phyloP scores from a whole-genome alignment of 2,888 invertebrate genomes.

The Opisthograptis luteolata region DNA sequence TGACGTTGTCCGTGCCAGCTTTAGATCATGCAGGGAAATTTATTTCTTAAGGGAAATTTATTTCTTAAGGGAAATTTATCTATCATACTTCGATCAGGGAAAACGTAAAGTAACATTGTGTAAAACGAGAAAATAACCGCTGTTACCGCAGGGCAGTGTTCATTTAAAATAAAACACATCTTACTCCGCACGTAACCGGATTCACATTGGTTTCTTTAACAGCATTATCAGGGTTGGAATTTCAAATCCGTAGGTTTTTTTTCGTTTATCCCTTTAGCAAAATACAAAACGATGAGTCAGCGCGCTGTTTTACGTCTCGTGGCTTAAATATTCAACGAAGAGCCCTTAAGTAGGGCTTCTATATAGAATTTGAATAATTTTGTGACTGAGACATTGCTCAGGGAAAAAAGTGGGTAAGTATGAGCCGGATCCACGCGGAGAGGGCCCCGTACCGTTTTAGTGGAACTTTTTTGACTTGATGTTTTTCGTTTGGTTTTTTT shows the following conservation, averaged over 20 bases:
- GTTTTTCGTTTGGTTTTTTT: too few relatives aligned
- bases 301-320: constrained; percentile 23
- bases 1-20: too few relatives aligned
- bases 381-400: constrained; percentile 12
- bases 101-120: too few relatives aligned
- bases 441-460: too few relatives aligned
- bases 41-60: too few relatives aligned
- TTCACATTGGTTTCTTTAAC: constrained; percentile 22
- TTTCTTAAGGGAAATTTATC: too few relatives aligned
- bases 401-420: neutral
- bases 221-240: constrained; percentile 21
- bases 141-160: too few relatives aligned
- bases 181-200: constrained; percentile 2
- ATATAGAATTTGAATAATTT: constrained; percentile 26
- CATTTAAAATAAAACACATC: constrained; percentile 2
- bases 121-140: too few relatives aligned
- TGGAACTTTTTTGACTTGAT: too few relatives aligned
- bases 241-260: constrained; percentile 25
- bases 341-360: constrained; percentile 27
- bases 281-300: constrained; percentile 31
- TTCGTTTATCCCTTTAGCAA: constrained; percentile 29
- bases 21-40: too few relatives aligned
- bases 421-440: too few relatives aligned
- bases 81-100: too few relatives aligned
- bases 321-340: constrained; percentile 27